Evolutionary conservation across 2,888 invertebrate genomes (phyloP), one percentile per base, ranked within the genome.

Genomic region (Leptopilina myrica): DNA sequence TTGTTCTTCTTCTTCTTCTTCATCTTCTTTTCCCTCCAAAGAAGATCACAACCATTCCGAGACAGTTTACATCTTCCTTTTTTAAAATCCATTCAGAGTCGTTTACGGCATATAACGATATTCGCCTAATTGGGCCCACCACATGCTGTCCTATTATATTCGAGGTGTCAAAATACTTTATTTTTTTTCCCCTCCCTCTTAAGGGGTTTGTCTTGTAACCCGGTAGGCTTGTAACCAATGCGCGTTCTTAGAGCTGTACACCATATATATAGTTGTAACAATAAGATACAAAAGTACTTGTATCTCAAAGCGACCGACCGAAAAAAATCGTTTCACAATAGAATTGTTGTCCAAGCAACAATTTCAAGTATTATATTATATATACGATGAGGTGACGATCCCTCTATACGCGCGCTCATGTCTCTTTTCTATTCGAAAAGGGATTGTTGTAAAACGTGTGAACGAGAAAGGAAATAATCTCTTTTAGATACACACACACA

Each of bases 131-230:
- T 91, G 91, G 91, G 89, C 88, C 86, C 88, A 86, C 91, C 91
- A 89, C 91, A 88, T 88, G 90, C 86, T 89, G 91, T 86, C 87
- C 89, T 85, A 89, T 91, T 91, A 90, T 90, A 85, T 8, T 43
- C 87, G 78, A 88, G 91, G 91, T 91, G 91, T 91, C 91, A 91
- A 91, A 91, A 91, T 91, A 91, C 91, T 80, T 82, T 88, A 88
- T 86, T 83, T 87, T 82, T 82, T 83, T 86, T 85, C 85, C 85
- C 81, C 84, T 81, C 81, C 76, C 77, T 78, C 49, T 11, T 49
- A 8, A 43, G 43, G 43, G 43, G 43, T 43, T 43, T 43, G 43
- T 43, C 43, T 43, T 43, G 75, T 80, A 46, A 46, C 49, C 62
- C 64, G 64, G 46, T 46, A 64, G 76, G 76, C 56, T 33, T 56